A percentile compares a stretch with the other conserved stretches of the same genome.
phyloP scores from a whole-genome alignment of 2,888 invertebrate genomes.

The Eristalis tenax region DNA sequence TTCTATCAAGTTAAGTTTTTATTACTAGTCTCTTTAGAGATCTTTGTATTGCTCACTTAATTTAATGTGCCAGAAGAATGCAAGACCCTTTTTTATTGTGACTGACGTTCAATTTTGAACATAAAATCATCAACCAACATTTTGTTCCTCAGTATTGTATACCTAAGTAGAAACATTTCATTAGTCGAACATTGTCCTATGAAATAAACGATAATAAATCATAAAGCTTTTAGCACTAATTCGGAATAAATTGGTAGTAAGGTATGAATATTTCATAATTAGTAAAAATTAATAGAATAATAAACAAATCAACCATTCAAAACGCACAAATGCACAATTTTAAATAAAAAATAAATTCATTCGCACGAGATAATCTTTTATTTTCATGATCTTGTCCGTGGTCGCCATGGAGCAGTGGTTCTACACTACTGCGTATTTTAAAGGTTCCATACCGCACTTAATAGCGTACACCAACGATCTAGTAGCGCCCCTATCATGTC shows the following conservation, averaged over 20 bases:
- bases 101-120: slow-evolving; percentile 9
- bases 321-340: slow-evolving; percentile 68
- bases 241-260: slow-evolving; percentile 14
- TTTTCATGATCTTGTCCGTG: neutral
- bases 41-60: neutral
- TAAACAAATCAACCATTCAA: slow-evolving; percentile 33
- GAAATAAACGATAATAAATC: neutral
- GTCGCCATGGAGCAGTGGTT: no score
- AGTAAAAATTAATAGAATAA: neutral
- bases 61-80: neutral
- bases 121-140: neutral
- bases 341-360: slow-evolving; percentile 36
- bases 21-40: neutral
- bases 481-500: no score
- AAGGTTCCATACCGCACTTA: no score
- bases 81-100: neutral
- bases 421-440: no score
- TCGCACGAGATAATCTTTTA: neutral
- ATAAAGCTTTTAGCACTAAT: slow-evolving; percentile 49
- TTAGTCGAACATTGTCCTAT: slow-evolving; percentile 15
- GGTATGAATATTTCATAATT: slow-evolving; percentile 39
- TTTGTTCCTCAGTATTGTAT: slow-evolving; percentile 13
- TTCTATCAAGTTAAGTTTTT: neutral
- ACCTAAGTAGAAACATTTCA: slow-evolving; percentile 2
- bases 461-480: no score